Conservation (phyloP, 2,797 vertebrate genomes). For the Spinus olivaceus region DNA sequence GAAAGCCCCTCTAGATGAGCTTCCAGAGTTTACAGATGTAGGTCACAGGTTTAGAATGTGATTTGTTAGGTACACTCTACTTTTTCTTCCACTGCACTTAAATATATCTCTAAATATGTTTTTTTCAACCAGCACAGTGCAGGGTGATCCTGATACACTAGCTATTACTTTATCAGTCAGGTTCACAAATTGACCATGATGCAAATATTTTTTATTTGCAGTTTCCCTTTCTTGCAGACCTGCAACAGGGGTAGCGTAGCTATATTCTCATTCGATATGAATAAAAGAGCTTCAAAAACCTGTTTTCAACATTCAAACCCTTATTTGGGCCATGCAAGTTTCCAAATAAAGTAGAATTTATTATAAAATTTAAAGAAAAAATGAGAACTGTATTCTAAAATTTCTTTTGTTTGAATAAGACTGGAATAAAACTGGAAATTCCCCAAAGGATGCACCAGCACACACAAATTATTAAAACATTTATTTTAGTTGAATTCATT, state of each 20-base stretch:
- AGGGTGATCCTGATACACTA: neutral
- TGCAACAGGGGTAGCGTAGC: neutral
- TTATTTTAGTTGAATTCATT: neutral
- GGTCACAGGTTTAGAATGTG: neutral
- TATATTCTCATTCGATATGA: neutral
- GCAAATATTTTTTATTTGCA: neutral
- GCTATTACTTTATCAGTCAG: neutral
- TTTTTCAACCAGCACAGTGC: neutral
- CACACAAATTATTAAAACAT: neutral
- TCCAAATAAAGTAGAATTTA: neutral
- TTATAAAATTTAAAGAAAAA: too few species aligned
- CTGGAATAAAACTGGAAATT: neutral
- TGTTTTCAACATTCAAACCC: neutral
- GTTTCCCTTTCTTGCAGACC: neutral
- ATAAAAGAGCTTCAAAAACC: neutral
- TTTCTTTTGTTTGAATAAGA: neutral
- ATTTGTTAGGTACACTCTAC: neutral
- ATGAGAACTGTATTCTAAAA: neutral
- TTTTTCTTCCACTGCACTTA: neutral
- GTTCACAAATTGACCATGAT: neutral
- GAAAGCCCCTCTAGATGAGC: neutral
- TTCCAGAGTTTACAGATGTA: neutral
- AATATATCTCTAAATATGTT: neutral
- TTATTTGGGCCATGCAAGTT: neutral
- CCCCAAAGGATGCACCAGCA: neutral